Conservation (phyloP, 1,140 invertebrate genomes). For the Acromyrmex heyeri region DNA sequence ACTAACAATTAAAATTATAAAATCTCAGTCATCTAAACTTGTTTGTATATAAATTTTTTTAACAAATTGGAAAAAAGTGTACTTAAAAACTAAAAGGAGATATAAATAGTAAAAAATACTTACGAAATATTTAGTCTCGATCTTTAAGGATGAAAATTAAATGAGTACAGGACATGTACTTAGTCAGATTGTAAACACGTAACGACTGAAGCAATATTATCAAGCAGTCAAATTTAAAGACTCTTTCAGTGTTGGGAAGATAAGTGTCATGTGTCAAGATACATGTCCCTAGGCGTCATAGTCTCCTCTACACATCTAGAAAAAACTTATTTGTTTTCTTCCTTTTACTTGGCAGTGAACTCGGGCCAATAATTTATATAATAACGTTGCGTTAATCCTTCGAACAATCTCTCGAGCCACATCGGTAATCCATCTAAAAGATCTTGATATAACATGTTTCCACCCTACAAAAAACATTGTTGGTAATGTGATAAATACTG, state of each 20-base stretch:
- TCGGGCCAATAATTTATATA: constrained; percentile 99
- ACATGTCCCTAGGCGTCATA: constrained; percentile 13
- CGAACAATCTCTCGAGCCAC: constrained; percentile 98
- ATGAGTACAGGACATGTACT: background rate
- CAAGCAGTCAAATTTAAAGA: background rate
- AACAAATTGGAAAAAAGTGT: background rate
- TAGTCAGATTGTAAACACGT: background rate
- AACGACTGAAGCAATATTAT: background rate
- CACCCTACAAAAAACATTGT: constrained; percentile 69
- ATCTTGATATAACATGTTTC: constrained; percentile 88
- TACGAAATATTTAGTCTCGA: background rate
- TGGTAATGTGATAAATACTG: background rate
- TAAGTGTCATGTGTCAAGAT: constrained; percentile 2
- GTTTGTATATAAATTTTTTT: background rate
- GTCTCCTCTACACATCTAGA: constrained; percentile 13
- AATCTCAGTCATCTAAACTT: background rate
- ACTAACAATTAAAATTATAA: background rate
- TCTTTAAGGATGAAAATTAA: constrained; percentile 4
- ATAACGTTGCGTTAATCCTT: constrained; percentile 97
- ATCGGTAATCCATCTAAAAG: constrained; percentile 96
- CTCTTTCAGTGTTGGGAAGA: background rate
- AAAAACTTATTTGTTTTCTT: constrained; percentile 17
- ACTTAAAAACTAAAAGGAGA: background rate
- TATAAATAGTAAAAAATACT: background rate
- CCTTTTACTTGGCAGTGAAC: constrained; percentile 90